These are phyloP conservation scores for Aratinga solstitialis DNA, from an alignment of 2,797 vertebrate genomes.

Conservation along the genomic window DNA sequence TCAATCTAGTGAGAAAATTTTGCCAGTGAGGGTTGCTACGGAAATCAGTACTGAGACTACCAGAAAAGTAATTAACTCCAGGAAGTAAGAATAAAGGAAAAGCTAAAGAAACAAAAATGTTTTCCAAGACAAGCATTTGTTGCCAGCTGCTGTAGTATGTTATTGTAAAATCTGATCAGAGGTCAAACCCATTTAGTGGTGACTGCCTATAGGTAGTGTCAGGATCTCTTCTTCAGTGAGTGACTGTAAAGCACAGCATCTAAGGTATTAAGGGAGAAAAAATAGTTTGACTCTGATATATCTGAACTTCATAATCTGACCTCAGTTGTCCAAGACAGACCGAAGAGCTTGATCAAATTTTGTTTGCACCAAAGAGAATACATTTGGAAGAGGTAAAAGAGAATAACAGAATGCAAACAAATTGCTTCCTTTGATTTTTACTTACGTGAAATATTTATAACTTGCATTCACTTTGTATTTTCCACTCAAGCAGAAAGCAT, in stretches of 20 bases:
- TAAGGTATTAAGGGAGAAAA: background rate
- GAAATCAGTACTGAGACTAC: background rate
- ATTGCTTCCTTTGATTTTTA: constrained; percentile 28
- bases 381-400: background rate
- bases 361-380: background rate
- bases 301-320: background rate
- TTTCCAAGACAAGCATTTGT: background rate
- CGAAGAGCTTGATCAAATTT: background rate
- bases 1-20: constrained; percentile 44
- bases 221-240: background rate
- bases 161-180: background rate
- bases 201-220: background rate
- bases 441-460: constrained; percentile 41
- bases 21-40: constrained; percentile 5
- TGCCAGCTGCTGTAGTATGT: background rate
- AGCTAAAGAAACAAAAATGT: background rate
- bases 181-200: rapidly evolving
- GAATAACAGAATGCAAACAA: background rate
- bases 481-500: background rate
- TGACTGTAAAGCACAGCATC: background rate
- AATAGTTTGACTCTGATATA: background rate
- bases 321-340: background rate
- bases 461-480: constrained; percentile 14
- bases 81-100: background rate
- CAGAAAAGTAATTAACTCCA: background rate